Conservation (phyloP, 2,113 vertebrate species). For the Cyrtonyx montezumae region DNA sequence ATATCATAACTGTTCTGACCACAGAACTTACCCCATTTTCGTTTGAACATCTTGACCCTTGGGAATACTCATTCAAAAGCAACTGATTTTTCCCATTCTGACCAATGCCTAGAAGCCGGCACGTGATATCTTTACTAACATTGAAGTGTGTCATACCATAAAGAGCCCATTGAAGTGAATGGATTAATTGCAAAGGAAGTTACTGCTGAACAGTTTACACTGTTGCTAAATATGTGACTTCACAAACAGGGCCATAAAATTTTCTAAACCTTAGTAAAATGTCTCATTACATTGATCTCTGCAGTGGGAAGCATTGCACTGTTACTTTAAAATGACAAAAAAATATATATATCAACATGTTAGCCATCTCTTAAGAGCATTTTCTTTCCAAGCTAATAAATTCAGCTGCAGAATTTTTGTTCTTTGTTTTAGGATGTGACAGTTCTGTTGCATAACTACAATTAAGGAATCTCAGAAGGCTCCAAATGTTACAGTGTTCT, state of each 20-base stretch:
- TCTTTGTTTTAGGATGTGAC: constrained; percentile 38
- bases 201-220: not conserved
- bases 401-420: constrained; percentile 26
- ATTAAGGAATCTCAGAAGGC: constrained; percentile 32
- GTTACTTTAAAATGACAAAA: constrained; percentile 29
- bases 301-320: not conserved
- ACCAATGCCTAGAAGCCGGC: not conserved
- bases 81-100: not conserved
- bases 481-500: not conserved
- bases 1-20: not conserved
- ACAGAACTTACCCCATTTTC: not conserved
- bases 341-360: not conserved
- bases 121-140: not conserved
- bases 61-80: not conserved
- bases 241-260: not conserved
- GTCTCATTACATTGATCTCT: not conserved
- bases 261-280: not conserved
- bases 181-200: not conserved
- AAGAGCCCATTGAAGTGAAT: not conserved
- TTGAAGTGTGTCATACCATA: not conserved
- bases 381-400: constrained; percentile 14
- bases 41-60: not conserved
- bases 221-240: constrained; percentile 1
- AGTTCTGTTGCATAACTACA: constrained; percentile 50
- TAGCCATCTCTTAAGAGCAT: not conserved